A percentile compares a stretch with the other conserved stretches of the same genome.
phyloP scores from a whole-genome alignment of 2,113 vertebrate genomes.

The Trematocara stigmaticum region DNA sequence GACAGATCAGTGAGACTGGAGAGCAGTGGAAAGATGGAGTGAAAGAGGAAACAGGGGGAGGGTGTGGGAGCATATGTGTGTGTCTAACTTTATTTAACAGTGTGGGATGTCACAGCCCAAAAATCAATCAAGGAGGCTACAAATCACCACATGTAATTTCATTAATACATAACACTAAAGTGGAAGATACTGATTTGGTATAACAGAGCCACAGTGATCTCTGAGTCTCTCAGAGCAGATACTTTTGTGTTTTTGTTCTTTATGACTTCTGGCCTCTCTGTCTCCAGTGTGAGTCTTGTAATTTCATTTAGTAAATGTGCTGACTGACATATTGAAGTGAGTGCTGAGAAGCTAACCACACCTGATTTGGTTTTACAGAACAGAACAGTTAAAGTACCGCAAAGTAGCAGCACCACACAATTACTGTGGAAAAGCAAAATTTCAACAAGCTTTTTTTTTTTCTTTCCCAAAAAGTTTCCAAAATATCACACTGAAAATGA shows the following conservation, averaged over 20 bases:
- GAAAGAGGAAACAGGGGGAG: conserved; percentile 30
- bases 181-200: neutral
- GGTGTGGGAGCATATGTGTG: neutral
- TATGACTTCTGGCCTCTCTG: conserved; percentile 3
- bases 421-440: neutral
- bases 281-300: conserved; percentile 2
- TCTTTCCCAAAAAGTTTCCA: neutral
- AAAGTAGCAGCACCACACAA: neutral
- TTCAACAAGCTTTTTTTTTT: neutral
- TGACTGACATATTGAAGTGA: conserved; percentile 14
- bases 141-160: neutral
- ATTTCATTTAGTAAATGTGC: conserved; percentile 21
- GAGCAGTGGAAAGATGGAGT: conserved; percentile 31
- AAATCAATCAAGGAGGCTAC: neutral
- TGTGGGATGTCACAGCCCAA: neutral
- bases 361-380: neutral
- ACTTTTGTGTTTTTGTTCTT: neutral
- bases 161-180: neutral
- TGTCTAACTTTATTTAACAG: conserved; percentile 19
- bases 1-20: conserved; percentile 50
- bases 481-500: neutral
- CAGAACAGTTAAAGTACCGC: neutral
- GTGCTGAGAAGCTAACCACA: conserved; percentile 2
- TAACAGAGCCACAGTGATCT: neutral
- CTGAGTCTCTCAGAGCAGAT: neutral